Conservation (phyloP, 2,888 invertebrate genomes). For the Invenusta paracnida region DNA sequence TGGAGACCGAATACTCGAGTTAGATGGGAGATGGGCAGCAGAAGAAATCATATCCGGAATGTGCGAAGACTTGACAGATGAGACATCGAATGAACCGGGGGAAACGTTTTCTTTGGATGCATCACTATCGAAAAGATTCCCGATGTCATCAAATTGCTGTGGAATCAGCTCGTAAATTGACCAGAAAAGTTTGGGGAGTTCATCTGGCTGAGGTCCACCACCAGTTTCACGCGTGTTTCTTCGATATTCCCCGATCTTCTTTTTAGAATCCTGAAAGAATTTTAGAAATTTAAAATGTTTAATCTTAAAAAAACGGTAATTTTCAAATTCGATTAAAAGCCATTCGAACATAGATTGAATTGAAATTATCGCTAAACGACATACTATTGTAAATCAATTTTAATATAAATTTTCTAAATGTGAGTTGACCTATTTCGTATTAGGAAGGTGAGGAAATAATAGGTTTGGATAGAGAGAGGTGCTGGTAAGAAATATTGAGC, state of each 20-base stretch:
- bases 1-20: neutral
- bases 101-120: neutral
- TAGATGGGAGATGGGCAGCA: neutral
- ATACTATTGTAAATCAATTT: neutral
- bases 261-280: neutral
- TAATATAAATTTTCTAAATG: neutral
- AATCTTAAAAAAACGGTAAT: neutral
- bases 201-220: neutral
- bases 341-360: neutral
- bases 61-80: neutral
- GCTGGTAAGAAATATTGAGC: neutral
- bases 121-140: neutral
- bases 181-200: neutral
- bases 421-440: neutral
- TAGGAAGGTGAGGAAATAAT: neutral
- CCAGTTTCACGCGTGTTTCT: neutral
- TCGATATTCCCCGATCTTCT: neutral
- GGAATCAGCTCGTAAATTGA: neutral
- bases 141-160: neutral
- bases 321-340: neutral
- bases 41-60: neutral
- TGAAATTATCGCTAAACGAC: neutral
- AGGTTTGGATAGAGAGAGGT: neutral
- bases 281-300: neutral
- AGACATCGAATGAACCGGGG: neutral